phyloP scores from a whole-genome alignment of 2,113 vertebrate genomes.

The Pachyramphus minor region DNA sequence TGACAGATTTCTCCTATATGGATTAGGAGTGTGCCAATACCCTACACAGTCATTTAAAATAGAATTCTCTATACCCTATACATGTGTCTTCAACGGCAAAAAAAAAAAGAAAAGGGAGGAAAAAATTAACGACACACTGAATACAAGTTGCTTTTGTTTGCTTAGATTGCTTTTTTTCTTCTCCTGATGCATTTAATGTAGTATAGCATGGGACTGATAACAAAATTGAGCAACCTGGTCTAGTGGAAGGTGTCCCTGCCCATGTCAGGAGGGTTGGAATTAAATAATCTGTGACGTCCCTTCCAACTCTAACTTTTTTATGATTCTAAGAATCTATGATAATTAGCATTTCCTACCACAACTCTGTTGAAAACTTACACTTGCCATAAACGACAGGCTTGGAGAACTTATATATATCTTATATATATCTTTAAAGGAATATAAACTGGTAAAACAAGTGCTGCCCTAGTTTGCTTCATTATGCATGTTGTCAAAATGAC shows the following conservation, averaged over 20 bases:
- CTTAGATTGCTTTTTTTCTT: background rate
- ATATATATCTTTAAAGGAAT: background rate
- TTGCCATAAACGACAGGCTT: background rate
- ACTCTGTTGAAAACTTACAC: background rate
- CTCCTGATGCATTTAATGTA: background rate
- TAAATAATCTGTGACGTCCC: background rate
- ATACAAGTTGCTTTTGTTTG: fast-evolving
- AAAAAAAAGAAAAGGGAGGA: background rate
- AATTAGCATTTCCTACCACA: background rate
- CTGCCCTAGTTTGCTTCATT: constrained; percentile 18
- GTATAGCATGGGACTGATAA: background rate
- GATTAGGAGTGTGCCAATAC: background rate
- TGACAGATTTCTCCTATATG: background rate
- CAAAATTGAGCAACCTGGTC: background rate
- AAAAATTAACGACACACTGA: background rate
- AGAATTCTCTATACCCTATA: background rate
- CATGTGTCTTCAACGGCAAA: background rate
- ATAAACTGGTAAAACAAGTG: background rate
- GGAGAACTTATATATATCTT: too few relatives aligned
- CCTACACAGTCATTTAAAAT: background rate
- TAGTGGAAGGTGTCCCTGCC: background rate
- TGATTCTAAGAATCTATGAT: background rate
- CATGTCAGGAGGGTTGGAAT: background rate
- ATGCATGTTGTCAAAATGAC: constrained; percentile 23
- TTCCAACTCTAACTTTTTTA: background rate